Evolutionary conservation across 2,113 vertebrate genomes (phyloP), one percentile per base, ranked within the genome.

Genomic region (Dryoscopus gambensis): DNA sequence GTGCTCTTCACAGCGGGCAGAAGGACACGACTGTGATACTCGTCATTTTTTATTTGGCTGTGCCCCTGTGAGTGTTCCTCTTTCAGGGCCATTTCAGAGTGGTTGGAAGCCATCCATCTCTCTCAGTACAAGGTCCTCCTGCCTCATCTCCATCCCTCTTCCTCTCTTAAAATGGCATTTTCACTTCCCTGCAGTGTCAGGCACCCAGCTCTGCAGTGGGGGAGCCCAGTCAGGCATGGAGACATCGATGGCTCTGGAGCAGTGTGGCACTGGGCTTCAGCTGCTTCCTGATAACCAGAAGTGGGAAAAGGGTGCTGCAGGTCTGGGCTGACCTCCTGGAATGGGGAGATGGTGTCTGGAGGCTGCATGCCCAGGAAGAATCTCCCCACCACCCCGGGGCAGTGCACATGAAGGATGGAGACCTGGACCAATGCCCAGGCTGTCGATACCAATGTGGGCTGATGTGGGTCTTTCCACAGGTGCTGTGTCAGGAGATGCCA

Each of bases 381-480:
- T 13, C 44, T 80, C 16, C 15, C 31, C 37, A 11, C 24, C 4
- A 1, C 57, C 16, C 15, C 5, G 0, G 19, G 11, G 19, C 17
- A 6, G 11, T 4, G 0, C 33, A 47, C 1, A 0, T 9, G 49
- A 57, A 60, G 39, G 49, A 68, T 20, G n/a, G 40, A 53, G 65
- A 73, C 31, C 25, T 4, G 1, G 42, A 28, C 5, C 1, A 0
- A 57, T 27, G 16, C 14, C 23, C 73, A 31, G 65, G 33, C 44
- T 70, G 40, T 27, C 0, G 1, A 10, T 8, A 67, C 33, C 35
- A 3, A 24, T 68, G 19, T 5, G 23, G 20, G 44, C 33, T 74
- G 70, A 77, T 40, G 22, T 20, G 30, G 7, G 23, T 95, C 64
- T 91, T 92, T 81, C 64, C 9, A 9, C 82, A 96, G 93, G 59